phyloP scores from a whole-genome alignment of 1,140 invertebrate genomes.

The Sarcophaga peregrina region DNA sequence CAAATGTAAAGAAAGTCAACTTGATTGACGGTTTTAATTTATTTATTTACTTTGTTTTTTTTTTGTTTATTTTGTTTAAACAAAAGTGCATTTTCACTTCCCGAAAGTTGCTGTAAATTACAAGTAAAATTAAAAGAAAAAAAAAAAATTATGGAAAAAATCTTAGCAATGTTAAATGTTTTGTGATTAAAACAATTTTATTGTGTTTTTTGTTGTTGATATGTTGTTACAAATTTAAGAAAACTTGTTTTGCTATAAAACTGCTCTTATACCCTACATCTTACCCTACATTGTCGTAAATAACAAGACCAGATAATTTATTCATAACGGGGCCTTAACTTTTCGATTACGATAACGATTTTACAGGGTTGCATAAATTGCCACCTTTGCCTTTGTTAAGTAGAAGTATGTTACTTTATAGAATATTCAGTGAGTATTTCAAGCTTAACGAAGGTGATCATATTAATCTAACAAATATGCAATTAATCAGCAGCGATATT shows the following conservation, averaged over 20 bases:
- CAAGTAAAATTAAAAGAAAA: neutral
- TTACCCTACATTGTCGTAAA: too few species aligned
- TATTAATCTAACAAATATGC: too few species aligned
- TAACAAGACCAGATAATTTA: too few species aligned
- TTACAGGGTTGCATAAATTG: too few species aligned
- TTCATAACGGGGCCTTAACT: too few species aligned
- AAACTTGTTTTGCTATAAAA: neutral
- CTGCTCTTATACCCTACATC: too few species aligned
- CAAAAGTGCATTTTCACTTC: constrained; percentile 12
- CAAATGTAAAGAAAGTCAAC: neutral
- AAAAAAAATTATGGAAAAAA: neutral
- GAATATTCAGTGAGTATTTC: too few species aligned
- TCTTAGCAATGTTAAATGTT: neutral
- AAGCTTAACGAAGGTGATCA: too few species aligned
- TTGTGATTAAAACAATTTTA: neutral
- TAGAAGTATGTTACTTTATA: too few species aligned
- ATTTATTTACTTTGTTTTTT: neutral
- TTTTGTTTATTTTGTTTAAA: neutral
- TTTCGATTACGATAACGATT: too few species aligned
- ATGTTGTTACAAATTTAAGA: neutral
- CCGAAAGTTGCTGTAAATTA: neutral
- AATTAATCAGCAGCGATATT: too few species aligned
- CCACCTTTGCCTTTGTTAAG: too few species aligned
- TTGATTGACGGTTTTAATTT: neutral
- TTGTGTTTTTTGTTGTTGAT: constrained; percentile 5